Percentiles rank a stretch among this genome's conserved stretches.
These are phyloP conservation scores for Rousettus madagascariensis DNA, from an alignment of 2,797 vertebrate species.

Conservation along the genomic window DNA sequence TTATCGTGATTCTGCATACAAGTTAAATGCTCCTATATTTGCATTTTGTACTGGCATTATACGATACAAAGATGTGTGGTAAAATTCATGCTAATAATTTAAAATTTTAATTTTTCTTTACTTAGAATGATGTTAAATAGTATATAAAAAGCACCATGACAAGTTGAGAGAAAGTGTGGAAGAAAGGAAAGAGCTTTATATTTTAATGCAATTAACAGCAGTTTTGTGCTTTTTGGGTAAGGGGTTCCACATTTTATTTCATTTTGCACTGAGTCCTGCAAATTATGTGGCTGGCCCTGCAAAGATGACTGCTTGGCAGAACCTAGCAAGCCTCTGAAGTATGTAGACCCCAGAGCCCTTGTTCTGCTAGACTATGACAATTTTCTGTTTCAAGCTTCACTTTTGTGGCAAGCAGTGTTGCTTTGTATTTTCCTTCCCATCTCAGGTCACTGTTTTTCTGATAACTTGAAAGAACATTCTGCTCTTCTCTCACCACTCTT, in stretches of 20 bases:
- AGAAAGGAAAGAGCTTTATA: background rate
- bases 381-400: background rate
- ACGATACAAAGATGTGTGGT: background rate
- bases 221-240: background rate
- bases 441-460: background rate
- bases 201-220: background rate
- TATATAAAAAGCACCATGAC: background rate
- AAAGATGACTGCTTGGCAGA: background rate
- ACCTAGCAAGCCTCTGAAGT: rapidly evolving
- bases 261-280: background rate
- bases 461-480: constrained; percentile 37
- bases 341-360: background rate
- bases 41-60: background rate
- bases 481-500: background rate
- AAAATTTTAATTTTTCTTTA: constrained; percentile 38
- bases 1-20: background rate
- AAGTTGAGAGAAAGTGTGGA: background rate
- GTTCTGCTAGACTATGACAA: background rate
- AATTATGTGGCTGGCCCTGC: background rate
- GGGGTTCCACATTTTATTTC: background rate
- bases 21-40: background rate
- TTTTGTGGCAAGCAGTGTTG: background rate
- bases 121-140: background rate
- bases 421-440: background rate
- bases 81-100: constrained; percentile 28